Evolutionary conservation across 2,113 vertebrate genomes (phyloP), one percentile per base, ranked within the genome.

Genomic region (Acanthisitta chloris): DNA sequence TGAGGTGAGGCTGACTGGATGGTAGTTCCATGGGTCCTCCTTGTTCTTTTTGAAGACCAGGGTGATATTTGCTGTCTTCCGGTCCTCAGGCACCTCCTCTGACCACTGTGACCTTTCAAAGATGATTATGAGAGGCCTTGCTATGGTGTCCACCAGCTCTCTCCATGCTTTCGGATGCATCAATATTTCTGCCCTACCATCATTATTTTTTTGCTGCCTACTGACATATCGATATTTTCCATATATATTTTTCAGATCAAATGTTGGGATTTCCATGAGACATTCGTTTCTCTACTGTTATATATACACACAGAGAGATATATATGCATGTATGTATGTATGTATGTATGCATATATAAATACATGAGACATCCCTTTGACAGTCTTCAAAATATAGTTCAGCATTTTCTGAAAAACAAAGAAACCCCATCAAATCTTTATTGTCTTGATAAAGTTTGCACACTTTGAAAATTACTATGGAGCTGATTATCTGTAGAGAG

Each of bases 281-380:
- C 14, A 43, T 71, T 80, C 3, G 28, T 67, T 49, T 2, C 7
- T 66, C 38, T n/a, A 4, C 24, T 36, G 5, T 15, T 55, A 31
- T 7, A 33, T 15, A 38, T 15, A 61, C 14, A 49, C 2, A 40
- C 4, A 40, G 0, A 51, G 4, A 38, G 1, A 38, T 2, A 52
- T 3, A 45, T 9, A 25, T 5, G n/a, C n/a, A 51, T 17, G 1
- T 25, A 54, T 19, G 14, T 25, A 43, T 13, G 4, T 20, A 19
- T 23, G 3, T 34, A 24, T 57, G 20, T 34, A 33, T 9, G 48
- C 3, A 57, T 3, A 43, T 3, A 61, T 12, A n/a, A n/a, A n/a
- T n/a, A n/a, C n/a, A 46, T 7, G 8, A 31, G 24, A 13, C 9
- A 66, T 3, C 2, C 18, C 7, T 76, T 54, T 28, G 17, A 34